Base-by-base conservation (phyloP, 2,797 vertebrate species). In the Gymnothorax javanicus region DNA sequence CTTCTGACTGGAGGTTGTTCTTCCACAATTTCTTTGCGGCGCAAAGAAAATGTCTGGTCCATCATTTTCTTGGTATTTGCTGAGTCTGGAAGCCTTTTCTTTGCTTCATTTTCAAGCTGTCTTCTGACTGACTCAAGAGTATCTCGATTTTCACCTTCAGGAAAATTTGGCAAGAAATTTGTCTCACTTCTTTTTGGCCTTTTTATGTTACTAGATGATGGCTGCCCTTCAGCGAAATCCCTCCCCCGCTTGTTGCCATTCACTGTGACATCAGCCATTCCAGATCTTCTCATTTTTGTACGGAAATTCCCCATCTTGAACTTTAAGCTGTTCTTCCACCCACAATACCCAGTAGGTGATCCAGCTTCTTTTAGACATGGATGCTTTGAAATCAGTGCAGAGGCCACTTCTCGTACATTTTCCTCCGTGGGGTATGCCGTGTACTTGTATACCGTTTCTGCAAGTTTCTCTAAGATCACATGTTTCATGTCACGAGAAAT, bases 101-200 rank as follows among this genome's bases (percentile, higher is more conserved):
- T n/a, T n/a, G n/a, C n/a, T n/a, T n/a, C n/a, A n/a, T n/a, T n/a
- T n/a, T n/a, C n/a, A n/a, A n/a, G n/a, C n/a, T n/a, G n/a, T n/a
- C n/a, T 83, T 59, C 33, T 87, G n/a, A 43, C 62, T 11, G 54
- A 7, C 64, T 69, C n/a, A 50, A 58, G 60, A 7, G 15, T 43
- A 84, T 23, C 57, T 4, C 84, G 84, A 86, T 73, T 84, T 33
- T 88, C 56, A 11, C 88, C 58, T 9, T 86, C 79, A 33, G 79
- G 88, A 11, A 89, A 1, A 12, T 83, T 62, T 13, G 85, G 85
- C 54, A 89, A 77, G 59, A 75, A 89, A 86, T 88, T 89, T 7
- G 86, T 83, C 73, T 89, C 88, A 88, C 27, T 86, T 25, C 84
- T 88, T 86, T 87, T 88, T 62, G 88, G 86, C 59, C 86, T 86